phyloP scores from a whole-genome alignment of 1,140 invertebrate species.

The Oscheius sp. region DNA sequence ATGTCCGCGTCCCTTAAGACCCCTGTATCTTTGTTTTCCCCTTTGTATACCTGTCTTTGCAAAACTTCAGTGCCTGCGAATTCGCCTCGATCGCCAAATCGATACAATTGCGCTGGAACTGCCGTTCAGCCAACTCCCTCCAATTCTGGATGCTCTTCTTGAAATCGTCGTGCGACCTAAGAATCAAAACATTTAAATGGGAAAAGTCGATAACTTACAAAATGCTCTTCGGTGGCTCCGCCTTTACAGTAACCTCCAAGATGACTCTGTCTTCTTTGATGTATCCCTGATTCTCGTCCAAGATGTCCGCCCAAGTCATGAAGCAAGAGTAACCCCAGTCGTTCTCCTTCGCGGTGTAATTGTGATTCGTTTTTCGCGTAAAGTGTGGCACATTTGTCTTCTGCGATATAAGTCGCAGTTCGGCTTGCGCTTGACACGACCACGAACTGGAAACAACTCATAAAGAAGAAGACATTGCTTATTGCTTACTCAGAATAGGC shows the following conservation, averaged over 20 bases:
- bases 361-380: constrained; percentile 57
- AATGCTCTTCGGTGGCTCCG: constrained; percentile 58
- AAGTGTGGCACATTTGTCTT: constrained; percentile 56
- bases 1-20: constrained; percentile 2
- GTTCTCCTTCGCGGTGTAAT: constrained; percentile 78
- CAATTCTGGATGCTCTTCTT: constrained; percentile 59
- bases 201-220: constrained; percentile 44
- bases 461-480: background rate
- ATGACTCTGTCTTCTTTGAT: constrained; percentile 58
- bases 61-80: constrained; percentile 52
- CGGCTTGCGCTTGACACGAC: constrained; percentile 59
- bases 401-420: constrained; percentile 57
- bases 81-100: constrained; percentile 60
- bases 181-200: constrained; percentile 10
- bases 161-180: constrained; percentile 55
- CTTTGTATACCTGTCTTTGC: constrained; percentile 51
- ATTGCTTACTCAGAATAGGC: constrained; percentile 62
- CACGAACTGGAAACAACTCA: constrained; percentile 47
- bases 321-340: constrained; percentile 98
- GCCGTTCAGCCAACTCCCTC: constrained; percentile 54
- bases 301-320: constrained; percentile 76
- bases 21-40: background rate
- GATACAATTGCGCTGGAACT: constrained; percentile 45
- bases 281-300: constrained; percentile 58
- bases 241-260: constrained; percentile 56